These are phyloP conservation scores for Galeruca laticollis DNA, from an alignment of 2,888 invertebrate genomes.

Conservation along the genomic window DNA sequence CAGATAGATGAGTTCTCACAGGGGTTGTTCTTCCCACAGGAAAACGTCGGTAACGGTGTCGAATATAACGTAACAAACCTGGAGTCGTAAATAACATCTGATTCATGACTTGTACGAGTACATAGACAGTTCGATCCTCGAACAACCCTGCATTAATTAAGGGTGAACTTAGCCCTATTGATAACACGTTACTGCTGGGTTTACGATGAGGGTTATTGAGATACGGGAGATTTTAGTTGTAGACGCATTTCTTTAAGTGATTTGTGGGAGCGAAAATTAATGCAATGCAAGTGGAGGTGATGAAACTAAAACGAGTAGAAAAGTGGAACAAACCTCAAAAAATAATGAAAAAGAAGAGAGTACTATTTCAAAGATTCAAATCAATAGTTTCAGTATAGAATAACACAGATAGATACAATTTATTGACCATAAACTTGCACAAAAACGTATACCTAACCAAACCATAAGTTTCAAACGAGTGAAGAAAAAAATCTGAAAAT, in stretches of 20 bases:
- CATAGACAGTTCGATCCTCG: constrained; percentile 58
- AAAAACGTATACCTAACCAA: no score
- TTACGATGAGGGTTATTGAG: background rate
- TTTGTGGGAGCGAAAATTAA: no score
- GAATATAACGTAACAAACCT: constrained; percentile 46
- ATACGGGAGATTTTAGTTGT: background rate
- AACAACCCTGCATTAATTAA: constrained; percentile 62
- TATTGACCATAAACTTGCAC: no score
- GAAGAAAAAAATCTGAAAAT: no score
- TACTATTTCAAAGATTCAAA: no score
- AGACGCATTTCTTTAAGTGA: no score
- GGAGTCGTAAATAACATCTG: constrained; percentile 60
- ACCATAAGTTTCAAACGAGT: no score
- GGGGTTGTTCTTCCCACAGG: constrained; percentile 40
- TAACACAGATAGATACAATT: no score
- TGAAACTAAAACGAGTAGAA: no score
- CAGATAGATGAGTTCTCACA: constrained; percentile 32
- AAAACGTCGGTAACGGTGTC: constrained; percentile 25
- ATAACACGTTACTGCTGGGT: constrained; percentile 39
- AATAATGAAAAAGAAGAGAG: no score
- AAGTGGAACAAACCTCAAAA: no score
- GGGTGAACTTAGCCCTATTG: constrained; percentile 51
- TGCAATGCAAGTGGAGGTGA: constrained; percentile 51
- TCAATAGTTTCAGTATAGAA: no score
- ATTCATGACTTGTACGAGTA: constrained; percentile 59